Percentiles rank a stretch among this genome's conserved stretches.
Evolutionary conservation across 2,113 vertebrate species (phyloP).

Genomic region (Calyptommatus sinebrachiatus): DNA sequence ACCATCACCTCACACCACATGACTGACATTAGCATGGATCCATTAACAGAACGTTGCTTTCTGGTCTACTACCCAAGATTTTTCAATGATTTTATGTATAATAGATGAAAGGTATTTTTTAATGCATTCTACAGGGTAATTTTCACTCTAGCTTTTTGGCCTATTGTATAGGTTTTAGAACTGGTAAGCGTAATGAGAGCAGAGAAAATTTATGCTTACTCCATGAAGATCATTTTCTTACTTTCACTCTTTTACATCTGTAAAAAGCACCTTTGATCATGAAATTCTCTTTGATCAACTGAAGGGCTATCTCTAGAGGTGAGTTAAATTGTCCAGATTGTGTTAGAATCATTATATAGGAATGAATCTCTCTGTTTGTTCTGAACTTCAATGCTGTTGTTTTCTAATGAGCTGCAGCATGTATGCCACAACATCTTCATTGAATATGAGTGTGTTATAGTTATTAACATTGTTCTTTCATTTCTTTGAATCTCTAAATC

Average conservation of each 20-base stretch:
- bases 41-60: neutral
- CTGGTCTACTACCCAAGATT: neutral
- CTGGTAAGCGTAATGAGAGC: constrained; percentile 42
- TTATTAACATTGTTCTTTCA: constrained; percentile 45
- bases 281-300: constrained; percentile 64
- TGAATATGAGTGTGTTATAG: constrained; percentile 11
- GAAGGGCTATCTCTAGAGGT: constrained; percentile 50
- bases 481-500: neutral
- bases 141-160: constrained; percentile 3
- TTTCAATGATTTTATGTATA: neutral
- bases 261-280: constrained; percentile 62
- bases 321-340: constrained; percentile 52
- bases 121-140: neutral
- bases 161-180: neutral
- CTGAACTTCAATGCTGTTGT: constrained; percentile 30
- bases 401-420: constrained; percentile 26
- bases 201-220: constrained; percentile 42
- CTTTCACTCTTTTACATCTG: constrained; percentile 39
- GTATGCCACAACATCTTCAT: constrained; percentile 57
- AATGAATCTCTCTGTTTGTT: constrained; percentile 27
- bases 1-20: no score
- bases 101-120: neutral
- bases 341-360: constrained; percentile 43
- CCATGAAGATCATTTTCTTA: constrained; percentile 46
- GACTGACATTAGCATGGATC: neutral